Base-by-base conservation (phyloP, 2,797 vertebrate genomes). In the Clamator glandarius region DNA sequence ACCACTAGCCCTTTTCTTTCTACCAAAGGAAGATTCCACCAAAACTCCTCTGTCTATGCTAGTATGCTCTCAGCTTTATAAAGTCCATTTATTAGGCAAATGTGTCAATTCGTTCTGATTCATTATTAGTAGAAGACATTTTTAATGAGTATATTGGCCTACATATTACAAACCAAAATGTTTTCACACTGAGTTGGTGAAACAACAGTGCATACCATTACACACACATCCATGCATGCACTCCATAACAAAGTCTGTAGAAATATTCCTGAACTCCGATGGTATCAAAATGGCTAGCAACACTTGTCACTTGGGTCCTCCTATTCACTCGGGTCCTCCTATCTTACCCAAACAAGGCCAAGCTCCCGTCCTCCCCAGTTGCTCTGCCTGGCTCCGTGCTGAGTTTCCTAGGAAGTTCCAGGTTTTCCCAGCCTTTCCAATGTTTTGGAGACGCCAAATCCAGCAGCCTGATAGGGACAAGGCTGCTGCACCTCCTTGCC, bases 191-290 rank as follows among this genome's bases (percentile, higher is more conserved):
- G 19, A 44, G 44, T 66, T 67, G 52, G 36, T 62, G 51, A 66
- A 90, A 84, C 17, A 74, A 52, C 35, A 15, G 26, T 55, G 33
- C 24, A 25, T 16, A 46, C 6, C 23, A 24, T 44, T 67, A 59
- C 19, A 78, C 28, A 46, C 7, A 20, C 1, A 5, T 31, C 20
- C 2, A 6, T 0, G 0, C 7, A 11, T 2, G 4, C 0, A 3
- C 3, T 42, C 15, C 46, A 4, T 31, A 63, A 29, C 2, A n/a
- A 42, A 54, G 31, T 39, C 23, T 84, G 80, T 46, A 81, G 54
- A 52, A 86, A 75, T 17, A 8, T n/a, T 86, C n/a, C 29, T 64
- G 23, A 75, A 9, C 16, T 75, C 9, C 64, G 54, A 11, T 15
- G 31, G 14, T 28, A 64, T 13, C 51, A 69, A 89, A 82, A 89